These are phyloP conservation scores for Vulpes lagopus DNA, from an alignment of 2,113 vertebrate species.

Conservation along the genomic window DNA sequence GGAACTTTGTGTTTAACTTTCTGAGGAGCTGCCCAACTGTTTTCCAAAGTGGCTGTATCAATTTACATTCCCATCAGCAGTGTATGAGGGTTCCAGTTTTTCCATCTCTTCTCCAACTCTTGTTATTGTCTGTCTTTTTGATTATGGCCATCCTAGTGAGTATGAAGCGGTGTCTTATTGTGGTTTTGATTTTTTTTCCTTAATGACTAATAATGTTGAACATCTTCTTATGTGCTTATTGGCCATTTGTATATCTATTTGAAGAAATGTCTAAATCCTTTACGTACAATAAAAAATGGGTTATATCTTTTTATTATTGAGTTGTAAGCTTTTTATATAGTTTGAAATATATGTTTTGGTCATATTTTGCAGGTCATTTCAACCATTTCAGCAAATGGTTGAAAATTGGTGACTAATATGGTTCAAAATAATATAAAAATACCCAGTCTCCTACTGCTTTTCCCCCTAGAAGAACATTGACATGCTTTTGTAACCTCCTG, in stretches of 20 bases:
- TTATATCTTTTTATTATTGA: not conserved
- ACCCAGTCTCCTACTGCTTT: not conserved
- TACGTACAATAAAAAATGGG: not conserved
- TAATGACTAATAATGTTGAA: slow-evolving; percentile 8
- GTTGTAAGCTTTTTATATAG: not conserved
- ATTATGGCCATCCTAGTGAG: not conserved
- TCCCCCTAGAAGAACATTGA: not conserved
- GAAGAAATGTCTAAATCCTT: not conserved
- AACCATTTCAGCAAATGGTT: slow-evolving; percentile 8
- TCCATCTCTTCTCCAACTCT: not conserved
- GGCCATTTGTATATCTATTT: not conserved
- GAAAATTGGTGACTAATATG: slow-evolving; percentile 24
- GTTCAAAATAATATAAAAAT: not conserved
- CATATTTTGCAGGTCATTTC: not conserved
- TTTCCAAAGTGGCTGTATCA: not conserved
- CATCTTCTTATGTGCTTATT: not conserved
- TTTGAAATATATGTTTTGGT: not conserved
- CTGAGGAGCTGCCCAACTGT: not conserved
- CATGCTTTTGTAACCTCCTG: not conserved
- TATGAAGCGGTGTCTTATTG: not conserved
- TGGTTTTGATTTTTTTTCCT: slow-evolving; percentile 37
- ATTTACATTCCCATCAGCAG: not conserved
- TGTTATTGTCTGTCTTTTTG: not conserved
- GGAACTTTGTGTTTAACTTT: slow-evolving; percentile 16
- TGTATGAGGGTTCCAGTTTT: not conserved